A percentile compares a stretch with the other conserved stretches of the same genome.
Conservation (phyloP, 2,888 invertebrate species). For the Ennomos erosarius region DNA sequence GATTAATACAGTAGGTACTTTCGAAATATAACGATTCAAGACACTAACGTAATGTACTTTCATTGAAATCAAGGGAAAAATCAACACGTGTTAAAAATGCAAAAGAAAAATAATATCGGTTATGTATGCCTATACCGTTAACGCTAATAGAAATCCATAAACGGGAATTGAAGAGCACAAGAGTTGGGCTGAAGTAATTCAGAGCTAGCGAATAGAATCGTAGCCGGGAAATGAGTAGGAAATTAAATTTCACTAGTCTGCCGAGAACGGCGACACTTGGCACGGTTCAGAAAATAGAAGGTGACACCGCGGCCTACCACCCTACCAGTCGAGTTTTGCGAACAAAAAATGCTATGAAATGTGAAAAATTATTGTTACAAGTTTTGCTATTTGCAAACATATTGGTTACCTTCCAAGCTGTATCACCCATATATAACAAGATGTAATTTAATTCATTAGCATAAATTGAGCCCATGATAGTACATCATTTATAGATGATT, state of each 20-base stretch:
- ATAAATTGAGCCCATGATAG: too few relatives aligned
- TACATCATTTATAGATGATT: too few relatives aligned
- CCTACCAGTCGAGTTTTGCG: constrained; percentile 10
- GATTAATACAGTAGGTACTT: too few relatives aligned
- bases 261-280: constrained; percentile 42
- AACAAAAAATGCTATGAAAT: neutral
- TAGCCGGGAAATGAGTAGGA: constrained; percentile 63
- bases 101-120: constrained; percentile 32
- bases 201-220: constrained; percentile 48
- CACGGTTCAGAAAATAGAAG: constrained; percentile 40
- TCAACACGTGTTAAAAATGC: constrained; percentile 37
- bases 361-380: too few relatives aligned
- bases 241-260: constrained; percentile 62
- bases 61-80: constrained; percentile 42
- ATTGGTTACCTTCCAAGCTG: too few relatives aligned
- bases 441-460: too few relatives aligned
- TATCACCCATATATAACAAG: too few relatives aligned
- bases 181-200: constrained; percentile 37
- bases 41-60: constrained; percentile 46
- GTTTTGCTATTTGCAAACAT: too few relatives aligned
- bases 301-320: constrained; percentile 31
- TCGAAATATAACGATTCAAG: constrained; percentile 40
- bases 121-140: constrained; percentile 12
- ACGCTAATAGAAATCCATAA: constrained; percentile 49
- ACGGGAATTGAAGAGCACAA: constrained; percentile 39